These are phyloP conservation scores for Uropetala carovei DNA, from an alignment of 2,888 invertebrate species.

Conservation along the genomic window DNA sequence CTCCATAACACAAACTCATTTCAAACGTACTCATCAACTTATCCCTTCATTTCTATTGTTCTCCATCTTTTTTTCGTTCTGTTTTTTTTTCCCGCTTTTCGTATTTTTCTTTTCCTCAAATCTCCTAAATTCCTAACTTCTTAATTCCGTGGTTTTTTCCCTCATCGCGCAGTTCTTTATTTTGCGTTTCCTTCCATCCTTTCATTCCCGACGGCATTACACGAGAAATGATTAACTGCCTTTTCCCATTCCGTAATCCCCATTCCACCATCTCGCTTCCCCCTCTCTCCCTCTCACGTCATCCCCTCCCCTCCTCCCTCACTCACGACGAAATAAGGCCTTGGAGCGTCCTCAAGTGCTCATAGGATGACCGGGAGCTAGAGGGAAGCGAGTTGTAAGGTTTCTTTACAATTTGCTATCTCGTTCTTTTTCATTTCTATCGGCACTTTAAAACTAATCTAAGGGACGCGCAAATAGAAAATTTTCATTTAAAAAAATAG, in stretches of 20 bases:
- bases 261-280: neutral
- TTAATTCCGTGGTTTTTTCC: neutral
- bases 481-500: neutral
- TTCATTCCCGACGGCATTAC: neutral
- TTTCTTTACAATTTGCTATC: neutral
- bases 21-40: too few relatives aligned
- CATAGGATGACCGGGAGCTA: neutral
- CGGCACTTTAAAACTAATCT: neutral
- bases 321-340: neutral
- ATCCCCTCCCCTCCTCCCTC: too few relatives aligned
- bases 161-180: neutral
- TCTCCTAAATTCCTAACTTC: neutral
- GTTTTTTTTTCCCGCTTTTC: neutral
- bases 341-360: too few relatives aligned
- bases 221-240: neutral
- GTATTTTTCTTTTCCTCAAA: neutral
- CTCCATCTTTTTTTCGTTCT: neutral
- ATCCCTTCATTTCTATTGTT: neutral
- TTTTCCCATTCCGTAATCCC: neutral
- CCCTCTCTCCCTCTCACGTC: neutral
- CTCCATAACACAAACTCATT: too few relatives aligned
- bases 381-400: neutral
- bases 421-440: neutral
- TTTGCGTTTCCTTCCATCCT: neutral
- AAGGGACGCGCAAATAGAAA: slow-evolving; percentile 20